Evolutionary conservation across 1,140 invertebrate species (phyloP), one percentile per base, ranked within the genome.

Genomic region (Drosophila grimshawi): DNA sequence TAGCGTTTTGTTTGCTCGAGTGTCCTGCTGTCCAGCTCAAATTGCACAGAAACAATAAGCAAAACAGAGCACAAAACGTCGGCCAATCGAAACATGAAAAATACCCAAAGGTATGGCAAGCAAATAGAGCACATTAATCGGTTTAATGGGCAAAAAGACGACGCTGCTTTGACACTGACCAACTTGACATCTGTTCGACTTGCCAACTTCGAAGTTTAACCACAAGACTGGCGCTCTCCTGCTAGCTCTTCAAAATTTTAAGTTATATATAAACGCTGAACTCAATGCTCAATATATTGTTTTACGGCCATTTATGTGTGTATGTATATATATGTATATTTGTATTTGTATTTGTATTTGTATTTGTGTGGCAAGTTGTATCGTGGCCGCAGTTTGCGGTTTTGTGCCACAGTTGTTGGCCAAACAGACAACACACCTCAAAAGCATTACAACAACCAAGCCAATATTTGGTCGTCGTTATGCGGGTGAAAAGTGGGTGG

Each of bases 111-210:
- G 83, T 83, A 86, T 51, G 80, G 80, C 68, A 74, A 37, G 80
- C 80, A 86, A 86, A 86, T 86, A 86, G 65, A 76, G 83, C 81
- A 88, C 80, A 86, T 86, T 86, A 86, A 86, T 86, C 83, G 83
- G 83, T 88, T 86, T 86, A 86, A 88, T 86, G 80, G 80, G 71
- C 61, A 35, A 49, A 48, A 33, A 0, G 19, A 19, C 19, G 19
- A 19, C 19, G n/a, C 4, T n/a, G 65, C 57, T 55, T 41, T 72
- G 65, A 57, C 49, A 64, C 59, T 70, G 78, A 59, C 69, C 70
- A 64, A 62, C 63, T 62, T 64, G 59, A 56, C 48, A 78, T 46
- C 53, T 66, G 49, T 75, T 80, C 62, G 68, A 81, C 78, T 68
- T 51, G 46, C n/a, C 27, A 3, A 48, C 27, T 29, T 45, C 30